Percentiles rank a stretch among this genome's conserved stretches.
Conservation (phyloP, 1,140 invertebrate species). For the Ylistrum balloti region DNA sequence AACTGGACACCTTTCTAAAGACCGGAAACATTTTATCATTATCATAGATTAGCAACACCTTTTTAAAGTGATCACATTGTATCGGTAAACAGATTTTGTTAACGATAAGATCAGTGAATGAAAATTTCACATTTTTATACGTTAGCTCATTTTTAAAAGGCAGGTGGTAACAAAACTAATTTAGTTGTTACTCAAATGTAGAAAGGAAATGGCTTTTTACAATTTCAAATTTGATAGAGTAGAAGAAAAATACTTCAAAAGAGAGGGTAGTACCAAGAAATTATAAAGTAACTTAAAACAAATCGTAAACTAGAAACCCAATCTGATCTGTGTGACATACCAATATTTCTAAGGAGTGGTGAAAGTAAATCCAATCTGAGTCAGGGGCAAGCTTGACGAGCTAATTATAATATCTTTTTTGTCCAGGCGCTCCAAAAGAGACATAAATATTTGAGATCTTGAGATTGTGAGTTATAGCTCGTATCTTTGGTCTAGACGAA, state of each 20-base stretch:
- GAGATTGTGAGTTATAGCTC: not conserved
- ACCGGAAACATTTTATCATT: not conserved
- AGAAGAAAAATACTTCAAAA: not conserved
- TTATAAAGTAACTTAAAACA: not conserved
- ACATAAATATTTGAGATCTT: not conserved
- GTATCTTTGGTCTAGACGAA: not conserved
- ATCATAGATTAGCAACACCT: not conserved
- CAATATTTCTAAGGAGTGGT: not conserved
- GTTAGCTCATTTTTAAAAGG: not conserved
- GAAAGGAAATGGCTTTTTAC: not conserved
- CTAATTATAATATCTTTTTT: not conserved
- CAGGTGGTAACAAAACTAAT: too few species aligned
- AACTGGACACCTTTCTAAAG: not conserved
- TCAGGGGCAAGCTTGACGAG: not conserved
- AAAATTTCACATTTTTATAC: not conserved
- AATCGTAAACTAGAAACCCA: not conserved
- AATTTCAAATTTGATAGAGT: not conserved
- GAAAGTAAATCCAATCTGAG: not conserved
- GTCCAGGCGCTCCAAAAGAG: not conserved
- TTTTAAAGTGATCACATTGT: not conserved
- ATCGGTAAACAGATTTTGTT: not conserved
- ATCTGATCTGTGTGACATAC: not conserved
- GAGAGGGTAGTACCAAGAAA: not conserved
- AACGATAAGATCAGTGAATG: not conserved
- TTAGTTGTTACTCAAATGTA: not conserved